Conservation (phyloP, 2,797 vertebrate genomes). For the Pyrocephalus nanus region DNA sequence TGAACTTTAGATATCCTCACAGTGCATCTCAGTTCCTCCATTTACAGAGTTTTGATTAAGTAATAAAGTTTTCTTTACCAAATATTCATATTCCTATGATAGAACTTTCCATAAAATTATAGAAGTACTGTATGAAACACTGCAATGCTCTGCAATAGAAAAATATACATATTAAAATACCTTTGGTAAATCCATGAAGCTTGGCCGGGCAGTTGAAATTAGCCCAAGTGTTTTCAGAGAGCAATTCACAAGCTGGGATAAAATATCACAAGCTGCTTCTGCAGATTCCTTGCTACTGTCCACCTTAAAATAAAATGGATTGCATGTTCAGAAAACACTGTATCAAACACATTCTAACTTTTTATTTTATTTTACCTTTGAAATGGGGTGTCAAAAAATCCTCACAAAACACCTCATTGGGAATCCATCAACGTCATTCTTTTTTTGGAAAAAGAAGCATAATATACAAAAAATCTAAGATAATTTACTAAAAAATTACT, state of each 20-base stretch:
- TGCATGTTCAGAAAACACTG: neutral
- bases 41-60: neutral
- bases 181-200: conserved; percentile 99
- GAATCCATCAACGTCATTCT: neutral
- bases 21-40: neutral
- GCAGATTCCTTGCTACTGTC: conserved; percentile 98
- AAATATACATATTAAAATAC: conserved; percentile 70
- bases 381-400: neutral
- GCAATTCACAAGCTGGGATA: conserved; percentile 97
- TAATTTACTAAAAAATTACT: neutral
- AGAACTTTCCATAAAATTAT: neutral
- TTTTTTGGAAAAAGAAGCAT: neutral
- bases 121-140: neutral
- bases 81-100: neutral
- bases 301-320: conserved; percentile 81
- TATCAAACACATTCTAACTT: neutral
- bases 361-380: neutral
- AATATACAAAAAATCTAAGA: neutral
- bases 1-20: neutral
- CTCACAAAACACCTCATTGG: neutral
- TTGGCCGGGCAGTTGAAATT: conserved; percentile 96
- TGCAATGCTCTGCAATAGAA: neutral
- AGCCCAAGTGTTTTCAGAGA: conserved; percentile 97
- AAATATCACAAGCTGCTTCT: conserved; percentile 96
- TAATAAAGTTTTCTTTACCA: neutral